These are phyloP conservation scores for Parelbella ahira DNA, from an alignment of 2,888 invertebrate species.

Conservation along the genomic window DNA sequence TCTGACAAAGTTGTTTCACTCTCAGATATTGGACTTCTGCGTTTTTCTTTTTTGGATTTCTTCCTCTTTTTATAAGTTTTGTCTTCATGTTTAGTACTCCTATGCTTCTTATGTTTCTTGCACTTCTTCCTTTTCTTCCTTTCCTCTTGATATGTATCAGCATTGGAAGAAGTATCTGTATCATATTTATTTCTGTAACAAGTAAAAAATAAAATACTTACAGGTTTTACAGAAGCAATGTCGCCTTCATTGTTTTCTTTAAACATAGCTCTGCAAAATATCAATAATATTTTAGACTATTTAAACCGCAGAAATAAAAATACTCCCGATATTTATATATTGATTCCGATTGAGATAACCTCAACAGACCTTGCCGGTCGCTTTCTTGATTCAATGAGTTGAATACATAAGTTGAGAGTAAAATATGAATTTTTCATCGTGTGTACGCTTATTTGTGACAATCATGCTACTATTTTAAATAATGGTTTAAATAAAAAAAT, in stretches of 20 bases:
- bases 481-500: too few relatives aligned
- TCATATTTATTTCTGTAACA: slow-evolving; percentile 43
- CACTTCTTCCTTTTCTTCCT: slow-evolving; percentile 73
- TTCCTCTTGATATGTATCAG: slow-evolving; percentile 48
- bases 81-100: slow-evolving; percentile 75
- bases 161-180: slow-evolving; percentile 44
- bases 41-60: slow-evolving; percentile 78
- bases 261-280: slow-evolving; percentile 31
- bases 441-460: too few relatives aligned
- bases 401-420: slow-evolving; percentile 42
- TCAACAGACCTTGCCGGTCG: slow-evolving; percentile 33
- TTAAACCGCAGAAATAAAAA: too few relatives aligned
- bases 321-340: too few relatives aligned
- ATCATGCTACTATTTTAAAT: too few relatives aligned
- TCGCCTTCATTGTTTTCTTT: slow-evolving; percentile 36
- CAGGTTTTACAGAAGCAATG: slow-evolving; percentile 32
- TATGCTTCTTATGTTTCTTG: slow-evolving; percentile 85
- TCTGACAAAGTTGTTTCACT: slow-evolving; percentile 68
- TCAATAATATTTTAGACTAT: slow-evolving; percentile 13
- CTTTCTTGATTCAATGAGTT: slow-evolving; percentile 32
- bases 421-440: slow-evolving; percentile 37
- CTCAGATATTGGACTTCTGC: slow-evolving; percentile 60
- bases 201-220: slow-evolving; percentile 47
- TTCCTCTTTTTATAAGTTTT: slow-evolving; percentile 79
- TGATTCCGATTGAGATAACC: too few relatives aligned